Evolutionary conservation across 2,113 vertebrate genomes (phyloP).

Genomic region (Lutjanus erythropterus): DNA sequence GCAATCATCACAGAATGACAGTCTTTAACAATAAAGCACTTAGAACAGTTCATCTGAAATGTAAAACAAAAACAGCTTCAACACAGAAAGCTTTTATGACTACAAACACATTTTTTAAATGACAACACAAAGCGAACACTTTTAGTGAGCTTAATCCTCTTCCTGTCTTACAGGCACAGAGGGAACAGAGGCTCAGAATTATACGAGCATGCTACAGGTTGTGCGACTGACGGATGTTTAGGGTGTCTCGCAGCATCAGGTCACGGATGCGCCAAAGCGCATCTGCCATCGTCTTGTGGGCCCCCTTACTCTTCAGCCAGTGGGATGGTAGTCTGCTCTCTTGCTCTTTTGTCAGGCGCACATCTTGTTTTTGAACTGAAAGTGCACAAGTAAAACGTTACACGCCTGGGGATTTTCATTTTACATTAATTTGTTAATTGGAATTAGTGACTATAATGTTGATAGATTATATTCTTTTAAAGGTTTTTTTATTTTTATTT

Average conservation of each 20-base stretch:
- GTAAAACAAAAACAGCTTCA: slow-evolving; percentile 70
- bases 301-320: slow-evolving; percentile 98
- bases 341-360: slow-evolving; percentile 96
- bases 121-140: slow-evolving; percentile 73
- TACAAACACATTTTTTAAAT: slow-evolving; percentile 62
- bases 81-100: slow-evolving; percentile 61
- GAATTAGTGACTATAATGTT: background rate
- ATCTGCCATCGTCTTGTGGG: slow-evolving; percentile 98
- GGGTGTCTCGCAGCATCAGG: slow-evolving; percentile 96
- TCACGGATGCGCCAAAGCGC: slow-evolving; percentile 97
- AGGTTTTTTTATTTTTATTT: no score
- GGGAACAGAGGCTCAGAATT: slow-evolving; percentile 72
- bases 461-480: background rate
- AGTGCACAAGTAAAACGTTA: slow-evolving; percentile 23
- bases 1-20: slow-evolving; percentile 71
- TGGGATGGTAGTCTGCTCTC: slow-evolving; percentile 96
- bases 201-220: slow-evolving; percentile 86
- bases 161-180: slow-evolving; percentile 68
- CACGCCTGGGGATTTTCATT: background rate
- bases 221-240: slow-evolving; percentile 95
- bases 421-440: background rate
- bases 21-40: slow-evolving; percentile 73
- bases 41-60: slow-evolving; percentile 72
- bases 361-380: slow-evolving; percentile 92
- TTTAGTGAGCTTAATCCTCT: slow-evolving; percentile 69